A percentile compares a stretch with the other conserved stretches of the same genome.
Evolutionary conservation across 2,113 vertebrate genomes (phyloP).

Genomic region (Callaeas wilsoni): DNA sequence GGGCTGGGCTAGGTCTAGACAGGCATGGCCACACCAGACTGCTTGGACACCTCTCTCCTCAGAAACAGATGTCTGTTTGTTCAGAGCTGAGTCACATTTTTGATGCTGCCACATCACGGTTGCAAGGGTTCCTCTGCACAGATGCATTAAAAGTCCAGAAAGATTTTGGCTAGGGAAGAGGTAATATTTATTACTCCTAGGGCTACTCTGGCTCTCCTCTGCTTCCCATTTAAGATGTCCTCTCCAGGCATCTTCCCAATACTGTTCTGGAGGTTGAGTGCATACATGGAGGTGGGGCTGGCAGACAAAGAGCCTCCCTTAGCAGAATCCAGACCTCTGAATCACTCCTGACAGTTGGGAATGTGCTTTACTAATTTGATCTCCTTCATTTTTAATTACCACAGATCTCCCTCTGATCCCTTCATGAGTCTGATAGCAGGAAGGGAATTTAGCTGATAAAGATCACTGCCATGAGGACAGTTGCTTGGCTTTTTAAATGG

Average conservation of each 20-base stretch:
- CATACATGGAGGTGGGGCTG: neutral
- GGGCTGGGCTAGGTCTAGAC: too few species aligned
- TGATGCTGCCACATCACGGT: accelerated
- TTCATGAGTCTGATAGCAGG: neutral
- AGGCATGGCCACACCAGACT: neutral
- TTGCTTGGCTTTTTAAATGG: neutral
- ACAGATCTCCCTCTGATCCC: neutral
- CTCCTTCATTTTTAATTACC: constrained; percentile 18
- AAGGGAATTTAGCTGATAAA: neutral
- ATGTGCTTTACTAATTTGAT: neutral
- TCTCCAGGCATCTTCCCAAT: neutral
- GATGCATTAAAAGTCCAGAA: neutral
- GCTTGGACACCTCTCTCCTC: neutral
- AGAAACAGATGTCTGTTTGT: neutral
- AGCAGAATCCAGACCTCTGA: neutral
- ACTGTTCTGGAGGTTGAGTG: neutral
- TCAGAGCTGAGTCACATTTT: neutral
- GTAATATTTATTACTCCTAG: neutral
- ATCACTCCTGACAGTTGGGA: neutral
- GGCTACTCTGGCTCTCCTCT: neutral
- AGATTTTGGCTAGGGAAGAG: neutral
- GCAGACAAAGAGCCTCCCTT: neutral
- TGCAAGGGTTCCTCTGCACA: neutral
- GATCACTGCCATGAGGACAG: neutral
- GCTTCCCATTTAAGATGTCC: neutral